Evolutionary conservation across 2,888 invertebrate species (phyloP), one percentile per base, ranked within the genome.

Genomic region (Thelaira solivaga): DNA sequence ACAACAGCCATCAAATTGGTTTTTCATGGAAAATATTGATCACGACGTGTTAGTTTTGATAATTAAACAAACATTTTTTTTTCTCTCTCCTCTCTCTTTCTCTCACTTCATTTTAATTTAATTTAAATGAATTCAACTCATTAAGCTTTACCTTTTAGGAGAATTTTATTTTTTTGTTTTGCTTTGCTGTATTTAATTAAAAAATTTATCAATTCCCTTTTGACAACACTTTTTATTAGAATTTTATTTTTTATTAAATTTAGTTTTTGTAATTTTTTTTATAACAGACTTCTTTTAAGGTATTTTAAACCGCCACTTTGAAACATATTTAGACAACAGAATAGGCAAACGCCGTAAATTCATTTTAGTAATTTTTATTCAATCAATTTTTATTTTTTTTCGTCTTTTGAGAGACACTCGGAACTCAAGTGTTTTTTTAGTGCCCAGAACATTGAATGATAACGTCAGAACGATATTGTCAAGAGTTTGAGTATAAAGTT

Each of bases 381-480:
- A n/a, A n/a, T n/a, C 34, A 13, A 47, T 16, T 59, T 51, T 26
- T 8, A 18, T 39, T 47, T 64, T 57, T 34, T 29, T 11, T 18
- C 45, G 36, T 68, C 7, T n/a, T n/a, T 20, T 22, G 22, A 64
- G 36, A 72, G 62, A 71, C 62, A 57, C 43, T 47, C 45, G 47
- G 62, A 62, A 47, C 41, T 62, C 36, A 59, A 73, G 68, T 62
- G 69, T 34, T 61, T 65, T 39, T 72, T 64, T 72, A 24, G 8
- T 13, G 43, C 64, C 26, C 43, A 64, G 49, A 67, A 68, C 62
- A 57, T n/a, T 57, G 26, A 51, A 78, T 74, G 78, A 78, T 78
- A 78, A 78, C 78, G 74, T 61, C 65, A 71, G 41, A 74, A 74
- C 74, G 69, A 55, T 78, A 78, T 74, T 74, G 74, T 45, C 65